A percentile compares a stretch with the other conserved stretches of the same genome.
These are phyloP conservation scores for Chionodraco myersi DNA, from an alignment of 2,113 vertebrate genomes.

Conservation along the genomic window DNA sequence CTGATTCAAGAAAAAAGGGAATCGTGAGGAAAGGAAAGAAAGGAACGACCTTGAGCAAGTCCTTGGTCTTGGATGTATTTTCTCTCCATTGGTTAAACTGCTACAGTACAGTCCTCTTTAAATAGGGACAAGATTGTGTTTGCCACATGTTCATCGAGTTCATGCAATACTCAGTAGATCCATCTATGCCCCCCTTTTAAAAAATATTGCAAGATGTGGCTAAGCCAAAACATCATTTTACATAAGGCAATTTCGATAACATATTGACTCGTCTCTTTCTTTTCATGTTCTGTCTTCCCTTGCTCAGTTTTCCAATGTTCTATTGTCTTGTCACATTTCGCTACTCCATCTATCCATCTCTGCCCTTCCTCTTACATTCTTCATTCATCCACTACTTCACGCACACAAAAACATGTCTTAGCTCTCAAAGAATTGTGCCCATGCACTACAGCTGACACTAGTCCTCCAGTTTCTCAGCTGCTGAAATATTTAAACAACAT, in stretches of 20 bases:
- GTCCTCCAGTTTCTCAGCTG: conserved; percentile 13
- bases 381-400: conserved; percentile 29
- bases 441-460: conserved; percentile 34
- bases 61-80: conserved; percentile 57
- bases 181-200: conserved; percentile 3
- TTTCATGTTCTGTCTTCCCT: conserved; percentile 24
- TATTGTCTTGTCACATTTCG: conserved; percentile 56
- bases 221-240: conserved; percentile 26
- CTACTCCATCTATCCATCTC: conserved; percentile 42
- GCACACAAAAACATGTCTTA: conserved; percentile 24
- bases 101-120: conserved; percentile 56
- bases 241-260: conserved; percentile 32
- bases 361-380: conserved; percentile 7
- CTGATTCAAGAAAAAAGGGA: conserved; percentile 25
- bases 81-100: conserved; percentile 36
- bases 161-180: conserved; percentile 33
- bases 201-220: conserved; percentile 39
- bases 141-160: conserved; percentile 30
- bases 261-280: conserved; percentile 55
- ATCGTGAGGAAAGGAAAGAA: conserved; percentile 23
- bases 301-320: conserved; percentile 30
- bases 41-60: conserved; percentile 66
- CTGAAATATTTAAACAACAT: conserved; percentile 78
- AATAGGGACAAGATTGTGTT: conserved; percentile 48
- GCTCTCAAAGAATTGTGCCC: conserved; percentile 34